These are phyloP conservation scores for Acanthaster planci DNA, from an alignment of 35 echinoderm and acorn worm species.

Conservation along the genomic window DNA sequence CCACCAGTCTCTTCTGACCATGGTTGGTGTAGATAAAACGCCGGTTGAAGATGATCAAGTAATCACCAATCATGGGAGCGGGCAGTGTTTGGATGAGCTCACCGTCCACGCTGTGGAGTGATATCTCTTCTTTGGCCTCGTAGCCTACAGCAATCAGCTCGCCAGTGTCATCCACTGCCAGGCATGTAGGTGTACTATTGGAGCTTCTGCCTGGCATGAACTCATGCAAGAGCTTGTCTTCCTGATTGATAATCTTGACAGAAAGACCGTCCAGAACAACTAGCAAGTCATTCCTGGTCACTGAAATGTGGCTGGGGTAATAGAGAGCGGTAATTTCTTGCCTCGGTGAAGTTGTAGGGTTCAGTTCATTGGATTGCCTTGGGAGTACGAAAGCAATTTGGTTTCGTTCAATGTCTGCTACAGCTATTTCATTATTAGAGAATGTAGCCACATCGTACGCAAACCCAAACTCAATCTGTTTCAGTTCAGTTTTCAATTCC, in stretches of 20 bases:
- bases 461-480: not conserved
- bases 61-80: not conserved
- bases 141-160: not conserved
- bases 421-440: not conserved
- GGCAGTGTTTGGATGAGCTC: not conserved
- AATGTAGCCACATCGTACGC: not conserved
- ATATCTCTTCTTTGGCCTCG: not conserved
- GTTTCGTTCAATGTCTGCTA: not conserved
- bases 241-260: constrained; percentile 20
- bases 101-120: constrained; percentile 5
- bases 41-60: constrained; percentile 3
- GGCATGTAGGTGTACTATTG: constrained; percentile 2
- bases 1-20: not conserved
- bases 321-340: not conserved
- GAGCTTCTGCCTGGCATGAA: constrained; percentile 5
- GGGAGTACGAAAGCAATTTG: not conserved
- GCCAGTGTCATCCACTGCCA: constrained; percentile 21
- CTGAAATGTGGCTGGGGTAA: not conserved
- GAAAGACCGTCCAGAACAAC: not conserved
- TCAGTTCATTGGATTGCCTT: not conserved
- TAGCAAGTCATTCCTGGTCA: constrained; percentile 17
- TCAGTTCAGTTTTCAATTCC: not conserved
- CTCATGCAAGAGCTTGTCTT: constrained; percentile 22
- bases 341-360: not conserved
- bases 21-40: not conserved